Evolutionary conservation across 2,888 invertebrate genomes (phyloP).

Genomic region (Ormia ochracea): DNA sequence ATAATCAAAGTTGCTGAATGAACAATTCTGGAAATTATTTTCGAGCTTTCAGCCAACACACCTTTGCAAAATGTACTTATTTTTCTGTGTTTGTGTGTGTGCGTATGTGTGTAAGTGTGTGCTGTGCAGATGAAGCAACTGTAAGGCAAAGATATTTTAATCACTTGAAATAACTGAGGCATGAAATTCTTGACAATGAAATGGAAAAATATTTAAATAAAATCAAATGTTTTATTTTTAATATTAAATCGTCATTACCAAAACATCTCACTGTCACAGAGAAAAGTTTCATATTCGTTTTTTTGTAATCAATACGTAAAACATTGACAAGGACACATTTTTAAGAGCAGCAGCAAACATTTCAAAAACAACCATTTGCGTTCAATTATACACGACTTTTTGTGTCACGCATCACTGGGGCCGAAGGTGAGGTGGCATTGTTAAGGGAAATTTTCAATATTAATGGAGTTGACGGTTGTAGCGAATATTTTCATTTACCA

Average conservation of each 20-base stretch:
- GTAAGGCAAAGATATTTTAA: not conserved
- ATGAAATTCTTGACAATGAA: not conserved
- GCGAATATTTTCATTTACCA: not conserved
- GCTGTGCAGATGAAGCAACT: too few relatives aligned
- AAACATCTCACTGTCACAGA: not conserved
- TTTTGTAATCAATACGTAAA: not conserved
- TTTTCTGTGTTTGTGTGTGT: too few relatives aligned
- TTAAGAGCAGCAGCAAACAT: not conserved
- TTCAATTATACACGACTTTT: not conserved
- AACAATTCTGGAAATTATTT: too few relatives aligned
- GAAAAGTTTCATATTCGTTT: not conserved
- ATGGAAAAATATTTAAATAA: not conserved
- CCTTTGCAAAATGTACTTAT: too few relatives aligned
- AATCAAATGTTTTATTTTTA: not conserved
- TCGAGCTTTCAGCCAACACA: too few relatives aligned
- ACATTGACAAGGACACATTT: not conserved
- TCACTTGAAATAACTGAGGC: not conserved
- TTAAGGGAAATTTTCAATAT: not conserved
- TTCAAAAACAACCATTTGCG: not conserved
- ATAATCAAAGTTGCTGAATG: too few relatives aligned
- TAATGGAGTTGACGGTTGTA: not conserved
- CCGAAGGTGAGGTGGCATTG: not conserved
- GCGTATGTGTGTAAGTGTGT: too few relatives aligned
- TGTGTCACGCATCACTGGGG: conserved; percentile 32
- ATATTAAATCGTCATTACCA: not conserved